Evolutionary conservation across 2,113 vertebrate genomes (phyloP).

Genomic region (Mola mola): DNA sequence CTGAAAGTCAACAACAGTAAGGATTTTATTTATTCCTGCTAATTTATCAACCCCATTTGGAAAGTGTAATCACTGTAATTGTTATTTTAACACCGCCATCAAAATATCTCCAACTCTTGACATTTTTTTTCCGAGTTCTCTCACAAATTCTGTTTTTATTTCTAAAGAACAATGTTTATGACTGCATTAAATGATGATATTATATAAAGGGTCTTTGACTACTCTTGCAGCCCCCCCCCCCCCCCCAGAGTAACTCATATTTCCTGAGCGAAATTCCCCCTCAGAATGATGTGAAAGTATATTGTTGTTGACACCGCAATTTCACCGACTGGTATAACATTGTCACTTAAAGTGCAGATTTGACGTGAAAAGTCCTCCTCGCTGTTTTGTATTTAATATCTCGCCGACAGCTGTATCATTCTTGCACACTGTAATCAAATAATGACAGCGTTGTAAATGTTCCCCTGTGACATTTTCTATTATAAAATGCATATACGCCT

Average conservation of each 20-base stretch:
- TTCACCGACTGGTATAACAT: slow-evolving; percentile 56
- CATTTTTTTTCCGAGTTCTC: not conserved
- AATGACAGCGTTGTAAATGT: slow-evolving; percentile 72
- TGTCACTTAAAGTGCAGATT: slow-evolving; percentile 75
- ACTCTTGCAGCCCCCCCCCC: slow-evolving; percentile 1
- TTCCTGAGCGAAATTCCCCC: slow-evolving; percentile 52
- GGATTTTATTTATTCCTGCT: not conserved
- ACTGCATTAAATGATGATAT: slow-evolving; percentile 22
- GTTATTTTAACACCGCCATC: not conserved
- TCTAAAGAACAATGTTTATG: slow-evolving; percentile 36
- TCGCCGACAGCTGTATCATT: slow-evolving; percentile 75
- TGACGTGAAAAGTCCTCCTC: slow-evolving; percentile 59
- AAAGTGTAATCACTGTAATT: not conserved
- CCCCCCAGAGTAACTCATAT: slow-evolving; percentile 35
- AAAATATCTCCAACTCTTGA: not conserved
- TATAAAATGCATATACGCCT: slow-evolving; percentile 72
- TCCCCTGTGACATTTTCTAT: slow-evolving; percentile 78
- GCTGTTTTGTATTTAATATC: slow-evolving; percentile 73
- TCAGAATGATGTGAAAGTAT: slow-evolving; percentile 64
- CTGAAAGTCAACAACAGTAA: not conserved
- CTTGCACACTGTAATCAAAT: slow-evolving; percentile 77
- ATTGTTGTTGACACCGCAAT: slow-evolving; percentile 76
- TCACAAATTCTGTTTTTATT: slow-evolving; percentile 24
- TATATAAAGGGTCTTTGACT: not conserved
- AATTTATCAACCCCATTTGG: too few relatives aligned